Evolutionary conservation across 2,888 invertebrate genomes (phyloP), one percentile per base, ranked within the genome.

Genomic region (Polydrusus tereticollis): DNA sequence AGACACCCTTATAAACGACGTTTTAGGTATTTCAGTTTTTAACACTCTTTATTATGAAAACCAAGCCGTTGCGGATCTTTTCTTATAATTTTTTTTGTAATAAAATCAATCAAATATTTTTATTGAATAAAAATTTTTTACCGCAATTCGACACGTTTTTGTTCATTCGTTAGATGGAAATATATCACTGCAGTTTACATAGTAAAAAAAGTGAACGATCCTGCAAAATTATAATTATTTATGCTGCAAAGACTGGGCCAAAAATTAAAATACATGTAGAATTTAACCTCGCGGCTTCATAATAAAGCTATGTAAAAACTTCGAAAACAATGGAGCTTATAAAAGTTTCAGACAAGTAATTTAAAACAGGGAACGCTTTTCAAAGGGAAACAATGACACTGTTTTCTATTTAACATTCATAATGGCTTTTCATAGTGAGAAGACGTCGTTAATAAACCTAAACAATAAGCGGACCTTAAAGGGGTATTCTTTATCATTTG

Each of bases 291-390:
- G 62, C 33, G 21, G 45, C 62, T 43, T 33, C 20, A 21, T 66
- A 67, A 72, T 66, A 47, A 26, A 60, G 36, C 59, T 36, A 57
- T 38, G 57, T 55, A 71, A 71, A 74, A 74, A 68, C 62, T 70
- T 70, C n/a, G 60, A 63, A 65, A 66, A 74, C 74, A 77, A 77
- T 75, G 74, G 60, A 74, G 68, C 77, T 72, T 70, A 74, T 77
- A 74, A 77, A 77, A 77, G 74, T 77, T 77, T 76, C 67, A 75
- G 73, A 57, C 72, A 71, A 76, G 75, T 75, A 76, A 77, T 77
- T 77, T 77, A 76, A 75, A 76, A 77, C 65, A 72, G 65, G 69
- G 74, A 73, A 75, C 63, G 72, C 70, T 65, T 71, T 75, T 68
- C 66, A 73, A 69, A 69, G 63, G 69, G 69, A 77, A 76, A 77